Base-by-base conservation (phyloP, 2,888 invertebrate species). In the Cinara cedri region DNA sequence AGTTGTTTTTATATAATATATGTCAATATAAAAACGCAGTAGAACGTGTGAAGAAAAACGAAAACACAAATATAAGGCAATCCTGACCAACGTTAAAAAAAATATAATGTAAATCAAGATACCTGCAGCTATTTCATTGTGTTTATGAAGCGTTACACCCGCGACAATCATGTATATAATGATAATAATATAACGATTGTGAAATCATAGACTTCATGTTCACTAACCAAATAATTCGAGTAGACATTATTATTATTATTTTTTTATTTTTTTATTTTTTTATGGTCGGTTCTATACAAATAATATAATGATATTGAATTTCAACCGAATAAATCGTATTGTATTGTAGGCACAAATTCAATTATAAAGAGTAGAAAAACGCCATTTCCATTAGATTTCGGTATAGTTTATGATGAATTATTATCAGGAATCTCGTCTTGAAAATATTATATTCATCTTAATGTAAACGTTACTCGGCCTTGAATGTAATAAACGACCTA, bases 121-220 rank as follows among this genome's bases (percentile, higher is more conserved):
- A n/a, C 55, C n/a, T n/a, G n/a, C n/a, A n/a, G n/a, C n/a, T 78
- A 46, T 75, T 68, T 57, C 49, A 11, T 19, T 16, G 76, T 78
- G 76, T 60, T 68, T 68, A 60, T 26, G 26, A 51, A 78, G 76
- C 76, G 76, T 78, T 78, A 78, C 76, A 60, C 76, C 68, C 57
- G 49, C 46, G 76, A 65, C 51, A 80, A 70, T 54, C 70, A 68
- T 19, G 1, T 19, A 42, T 42, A 66, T 49, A 66, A 21, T 57
- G n/a, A 16, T 60, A 60, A 13, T 70, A 70, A 19, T 21, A 42
- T 21, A 74, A 74, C 14, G n/a, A 78, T 78, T 78, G 68, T 78
- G 76, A 78, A 78, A 78, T 68, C 57, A 49, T 19, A 11, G 51
- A 44, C 46, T 26, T 34, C 66, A 60, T 19, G 68, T 60, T 68